phyloP scores from a whole-genome alignment of 2,888 invertebrate genomes.

The Gibbula magus region DNA sequence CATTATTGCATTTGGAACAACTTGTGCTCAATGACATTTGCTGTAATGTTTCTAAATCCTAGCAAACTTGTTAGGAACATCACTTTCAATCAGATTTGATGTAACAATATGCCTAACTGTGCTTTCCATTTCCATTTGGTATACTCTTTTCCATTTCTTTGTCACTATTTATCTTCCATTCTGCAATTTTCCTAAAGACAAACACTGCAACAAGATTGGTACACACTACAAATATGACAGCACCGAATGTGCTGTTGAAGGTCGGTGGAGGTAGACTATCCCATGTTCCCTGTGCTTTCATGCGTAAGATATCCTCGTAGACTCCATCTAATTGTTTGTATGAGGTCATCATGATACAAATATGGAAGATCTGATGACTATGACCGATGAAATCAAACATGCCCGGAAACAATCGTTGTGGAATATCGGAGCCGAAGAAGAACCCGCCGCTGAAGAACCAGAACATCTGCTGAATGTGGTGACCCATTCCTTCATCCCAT shows the following conservation, averaged over 20 bases:
- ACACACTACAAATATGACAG: conserved; percentile 59
- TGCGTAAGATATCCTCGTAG: conserved; percentile 54
- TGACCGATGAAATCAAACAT: conserved; percentile 72
- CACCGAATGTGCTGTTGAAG: conserved; percentile 66
- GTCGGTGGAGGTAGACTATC: conserved; percentile 59
- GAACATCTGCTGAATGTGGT: conserved; percentile 69
- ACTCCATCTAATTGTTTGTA: conserved; percentile 71
- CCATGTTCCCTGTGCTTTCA: neutral
- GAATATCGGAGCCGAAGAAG: conserved; percentile 73
- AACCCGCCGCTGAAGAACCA: conserved; percentile 71
- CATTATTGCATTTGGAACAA: too few relatives aligned
- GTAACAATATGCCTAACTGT: neutral
- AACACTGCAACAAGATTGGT: conserved; percentile 59
- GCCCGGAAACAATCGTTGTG: conserved; percentile 71
- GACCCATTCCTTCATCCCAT: conserved; percentile 64
- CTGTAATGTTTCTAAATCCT: too few relatives aligned
- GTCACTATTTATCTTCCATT: conserved; percentile 44
- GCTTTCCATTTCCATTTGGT: neutral
- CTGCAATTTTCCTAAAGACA: conserved; percentile 55
- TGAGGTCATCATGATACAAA: conserved; percentile 71
- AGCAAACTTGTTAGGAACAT: too few relatives aligned
- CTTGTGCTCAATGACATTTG: too few relatives aligned
- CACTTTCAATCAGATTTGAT: too few relatives aligned
- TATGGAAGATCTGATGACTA: conserved; percentile 74
- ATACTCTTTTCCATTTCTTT: neutral